These are phyloP conservation scores for Denticeps clupeoides DNA, from an alignment of 2,797 vertebrate species.

Conservation along the genomic window DNA sequence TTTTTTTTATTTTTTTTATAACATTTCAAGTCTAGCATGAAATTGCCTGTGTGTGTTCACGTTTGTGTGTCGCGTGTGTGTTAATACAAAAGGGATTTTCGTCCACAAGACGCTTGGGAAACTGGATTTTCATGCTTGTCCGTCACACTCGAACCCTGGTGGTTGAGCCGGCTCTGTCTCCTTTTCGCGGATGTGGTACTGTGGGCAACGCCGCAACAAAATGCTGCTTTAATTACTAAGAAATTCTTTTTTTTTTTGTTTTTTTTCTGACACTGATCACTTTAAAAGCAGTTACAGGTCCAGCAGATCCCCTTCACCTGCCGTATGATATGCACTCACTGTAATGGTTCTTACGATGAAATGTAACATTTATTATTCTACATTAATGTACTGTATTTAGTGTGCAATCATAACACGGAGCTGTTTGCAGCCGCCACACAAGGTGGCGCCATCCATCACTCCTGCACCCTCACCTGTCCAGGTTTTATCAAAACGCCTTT, in stretches of 20 bases:
- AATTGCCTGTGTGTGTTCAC: constrained; percentile 2
- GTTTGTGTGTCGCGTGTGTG: no score
- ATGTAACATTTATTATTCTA: constrained; percentile 37
- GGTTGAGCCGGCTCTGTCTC: not conserved
- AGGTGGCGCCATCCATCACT: constrained; percentile 63
- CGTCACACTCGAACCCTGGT: constrained; percentile 10
- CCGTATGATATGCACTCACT: constrained; percentile 37
- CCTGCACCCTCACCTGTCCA: constrained; percentile 87
- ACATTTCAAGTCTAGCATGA: constrained; percentile 11
- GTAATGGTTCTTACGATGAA: constrained; percentile 19
- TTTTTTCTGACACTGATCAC: constrained; percentile 22
- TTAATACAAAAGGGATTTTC: constrained; percentile 19
- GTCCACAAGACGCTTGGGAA: not conserved
- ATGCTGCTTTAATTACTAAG: constrained; percentile 45
- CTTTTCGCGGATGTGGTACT: constrained; percentile 41
- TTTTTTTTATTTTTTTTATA: no score
- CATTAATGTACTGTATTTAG: constrained; percentile 58
- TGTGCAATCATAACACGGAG: constrained; percentile 63
- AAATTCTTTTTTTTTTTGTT: constrained; percentile 19
- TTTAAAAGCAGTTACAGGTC: constrained; percentile 24
- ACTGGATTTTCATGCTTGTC: not conserved
- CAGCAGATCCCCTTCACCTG: constrained; percentile 19
- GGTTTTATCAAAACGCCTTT: constrained; percentile 47
- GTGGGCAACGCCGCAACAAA: constrained; percentile 58
- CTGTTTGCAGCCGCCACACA: constrained; percentile 53